phyloP scores from a whole-genome alignment of 1,140 invertebrate genomes.

The Hyles euphorbiae region DNA sequence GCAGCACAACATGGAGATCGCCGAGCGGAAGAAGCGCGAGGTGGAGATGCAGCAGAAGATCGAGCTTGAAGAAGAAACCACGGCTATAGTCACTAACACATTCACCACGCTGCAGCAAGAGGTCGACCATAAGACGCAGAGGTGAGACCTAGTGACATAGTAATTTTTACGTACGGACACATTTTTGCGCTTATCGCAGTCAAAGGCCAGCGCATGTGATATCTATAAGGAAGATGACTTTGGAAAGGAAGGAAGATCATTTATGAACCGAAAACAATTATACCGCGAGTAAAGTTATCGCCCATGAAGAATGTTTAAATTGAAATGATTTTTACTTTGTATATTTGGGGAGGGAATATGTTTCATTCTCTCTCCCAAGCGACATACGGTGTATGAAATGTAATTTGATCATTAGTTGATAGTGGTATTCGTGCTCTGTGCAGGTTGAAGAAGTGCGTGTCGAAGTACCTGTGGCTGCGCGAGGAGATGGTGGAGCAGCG shows the following conservation, averaged over 20 bases:
- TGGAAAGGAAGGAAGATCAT: no score
- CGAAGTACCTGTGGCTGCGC: constrained; percentile 62
- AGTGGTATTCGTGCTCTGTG: constrained; percentile 52
- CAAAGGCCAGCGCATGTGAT: no score
- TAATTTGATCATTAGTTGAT: background rate
- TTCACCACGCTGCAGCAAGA: constrained; percentile 93
- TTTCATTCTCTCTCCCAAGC: no score
- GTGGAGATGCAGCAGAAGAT: constrained; percentile 90
- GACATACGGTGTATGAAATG: background rate
- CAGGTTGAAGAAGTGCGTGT: constrained; percentile 67
- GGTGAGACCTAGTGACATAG: constrained; percentile 73
- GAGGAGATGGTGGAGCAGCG: constrained; percentile 68
- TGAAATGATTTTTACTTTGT: no score
- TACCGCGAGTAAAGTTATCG: no score
- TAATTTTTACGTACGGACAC: background rate
- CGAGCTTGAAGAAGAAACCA: constrained; percentile 92
- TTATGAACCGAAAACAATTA: no score
- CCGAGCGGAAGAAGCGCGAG: constrained; percentile 84
- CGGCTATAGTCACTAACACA: constrained; percentile 88
- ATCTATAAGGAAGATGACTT: no score
- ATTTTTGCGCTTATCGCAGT: background rate
- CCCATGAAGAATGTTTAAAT: no score
- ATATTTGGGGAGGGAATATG: no score
- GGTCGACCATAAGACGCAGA: constrained; percentile 94
- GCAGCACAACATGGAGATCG: constrained; percentile 86